Evolutionary conservation across 1,140 invertebrate genomes (phyloP).

Genomic region (Sinella curviseta): DNA sequence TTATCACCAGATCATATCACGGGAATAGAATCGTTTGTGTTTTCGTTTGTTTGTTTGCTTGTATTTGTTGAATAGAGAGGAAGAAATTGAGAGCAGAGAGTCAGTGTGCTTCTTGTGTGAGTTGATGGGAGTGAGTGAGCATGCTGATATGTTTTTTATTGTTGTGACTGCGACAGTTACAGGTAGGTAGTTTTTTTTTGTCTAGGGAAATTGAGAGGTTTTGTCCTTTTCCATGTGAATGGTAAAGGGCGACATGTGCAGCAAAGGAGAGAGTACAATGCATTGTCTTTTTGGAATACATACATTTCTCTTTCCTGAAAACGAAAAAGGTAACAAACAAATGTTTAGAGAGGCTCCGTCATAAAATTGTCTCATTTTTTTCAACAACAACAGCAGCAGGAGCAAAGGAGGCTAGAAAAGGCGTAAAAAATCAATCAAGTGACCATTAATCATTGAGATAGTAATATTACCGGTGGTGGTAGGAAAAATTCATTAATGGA

Average conservation of each 20-base stretch:
- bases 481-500: neutral
- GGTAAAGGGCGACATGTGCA: neutral
- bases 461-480: neutral
- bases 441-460: slow-evolving; percentile 23
- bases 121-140: neutral
- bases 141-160: neutral
- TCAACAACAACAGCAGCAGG: neutral
- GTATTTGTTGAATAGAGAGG: neutral
- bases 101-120: too few relatives aligned
- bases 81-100: neutral
- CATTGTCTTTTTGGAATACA: neutral
- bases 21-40: too few relatives aligned
- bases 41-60: neutral
- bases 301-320: neutral
- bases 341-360: neutral
- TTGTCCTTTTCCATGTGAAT: too few relatives aligned
- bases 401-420: neutral
- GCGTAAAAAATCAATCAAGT: slow-evolving; percentile 21
- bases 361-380: slow-evolving; percentile 23
- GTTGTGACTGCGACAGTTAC: neutral
- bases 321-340: neutral
- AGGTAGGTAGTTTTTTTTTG: too few relatives aligned
- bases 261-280: too few relatives aligned
- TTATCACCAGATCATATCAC: neutral
- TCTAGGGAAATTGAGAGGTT: too few relatives aligned